These are phyloP conservation scores for Drosophila sp. DNA, from an alignment of 1,140 invertebrate species.

Conservation along the genomic window DNA sequence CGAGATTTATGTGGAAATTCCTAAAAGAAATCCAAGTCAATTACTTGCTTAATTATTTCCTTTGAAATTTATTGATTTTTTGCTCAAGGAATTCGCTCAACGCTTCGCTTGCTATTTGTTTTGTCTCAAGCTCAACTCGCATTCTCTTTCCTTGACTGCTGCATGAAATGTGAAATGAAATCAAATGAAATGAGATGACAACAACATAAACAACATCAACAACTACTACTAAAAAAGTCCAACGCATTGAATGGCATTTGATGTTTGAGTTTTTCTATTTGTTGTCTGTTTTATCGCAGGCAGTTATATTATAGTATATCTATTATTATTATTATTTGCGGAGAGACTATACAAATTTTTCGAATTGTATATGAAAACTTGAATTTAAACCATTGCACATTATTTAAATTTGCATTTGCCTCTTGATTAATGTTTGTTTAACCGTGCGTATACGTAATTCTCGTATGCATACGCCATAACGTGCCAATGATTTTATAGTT, in stretches of 20 bases:
- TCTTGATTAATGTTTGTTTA: constrained; percentile 49
- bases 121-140: constrained; percentile 57
- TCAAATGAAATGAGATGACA: constrained; percentile 57
- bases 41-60: constrained; percentile 84
- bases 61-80: constrained; percentile 84
- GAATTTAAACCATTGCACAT: not conserved
- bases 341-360: no score
- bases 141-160: not conserved
- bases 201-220: constrained; percentile 28
- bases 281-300: constrained; percentile 30
- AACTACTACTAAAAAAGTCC: constrained; percentile 11
- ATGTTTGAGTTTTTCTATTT: constrained; percentile 50
- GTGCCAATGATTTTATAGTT: constrained; percentile 59
- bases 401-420: constrained; percentile 21
- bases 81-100: constrained; percentile 59
- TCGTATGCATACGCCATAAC: constrained; percentile 58
- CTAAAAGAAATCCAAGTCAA: constrained; percentile 84
- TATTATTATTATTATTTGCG: no score
- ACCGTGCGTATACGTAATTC: constrained; percentile 67
- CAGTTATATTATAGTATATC: not conserved
- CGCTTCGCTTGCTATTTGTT: constrained; percentile 69
- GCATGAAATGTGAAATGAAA: constrained; percentile 60
- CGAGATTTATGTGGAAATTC: constrained; percentile 83
- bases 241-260: constrained; percentile 46
- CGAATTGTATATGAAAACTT: not conserved